Percentiles rank a stretch among this genome's conserved stretches.
phyloP scores from a whole-genome alignment of 2,888 invertebrate species.

The Amphipoea oculea region DNA sequence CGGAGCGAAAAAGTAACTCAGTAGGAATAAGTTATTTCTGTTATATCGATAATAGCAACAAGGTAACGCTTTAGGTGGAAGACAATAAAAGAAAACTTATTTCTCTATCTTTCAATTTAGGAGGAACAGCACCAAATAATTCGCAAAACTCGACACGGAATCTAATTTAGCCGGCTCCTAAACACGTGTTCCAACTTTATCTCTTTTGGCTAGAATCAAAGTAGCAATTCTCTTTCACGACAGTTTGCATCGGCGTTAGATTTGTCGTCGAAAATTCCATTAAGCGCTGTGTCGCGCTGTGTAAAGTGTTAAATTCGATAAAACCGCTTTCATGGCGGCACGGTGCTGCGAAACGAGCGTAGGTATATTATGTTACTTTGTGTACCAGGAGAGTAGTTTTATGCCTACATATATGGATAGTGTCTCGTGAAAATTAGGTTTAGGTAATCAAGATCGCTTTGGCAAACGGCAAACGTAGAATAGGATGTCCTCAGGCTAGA shows the following conservation, averaged over 20 bases:
- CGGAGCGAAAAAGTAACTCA: constrained; percentile 1
- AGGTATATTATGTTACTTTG: constrained; percentile 9
- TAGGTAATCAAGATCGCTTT: constrained; percentile 7
- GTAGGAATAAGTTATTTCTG: not conserved
- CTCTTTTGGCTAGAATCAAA: constrained; percentile 63
- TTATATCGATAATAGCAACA: constrained; percentile 18
- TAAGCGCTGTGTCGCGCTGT: constrained; percentile 61
- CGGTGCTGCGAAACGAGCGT: constrained; percentile 20
- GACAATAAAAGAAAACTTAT: constrained; percentile 32
- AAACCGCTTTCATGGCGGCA: constrained; percentile 62
- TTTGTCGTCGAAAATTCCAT: constrained; percentile 64
- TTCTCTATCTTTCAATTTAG: constrained; percentile 35
- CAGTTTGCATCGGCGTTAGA: constrained; percentile 64
- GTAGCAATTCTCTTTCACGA: constrained; percentile 62
- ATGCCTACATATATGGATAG: constrained; percentile 5
- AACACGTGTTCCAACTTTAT: constrained; percentile 62
- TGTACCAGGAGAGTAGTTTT: constrained; percentile 32
- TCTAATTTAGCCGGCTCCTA: constrained; percentile 54
- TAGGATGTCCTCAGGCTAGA: too few relatives aligned
- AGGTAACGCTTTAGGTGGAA: constrained; percentile 20
- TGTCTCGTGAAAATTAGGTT: not conserved
- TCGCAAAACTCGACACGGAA: constrained; percentile 31
- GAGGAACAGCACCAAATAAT: constrained; percentile 34
- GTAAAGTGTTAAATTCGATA: constrained; percentile 66
- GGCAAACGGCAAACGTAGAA: not conserved